Evolutionary conservation across 2,888 invertebrate species (phyloP), one percentile per base, ranked within the genome.

Genomic region (Machimus rusticus): DNA sequence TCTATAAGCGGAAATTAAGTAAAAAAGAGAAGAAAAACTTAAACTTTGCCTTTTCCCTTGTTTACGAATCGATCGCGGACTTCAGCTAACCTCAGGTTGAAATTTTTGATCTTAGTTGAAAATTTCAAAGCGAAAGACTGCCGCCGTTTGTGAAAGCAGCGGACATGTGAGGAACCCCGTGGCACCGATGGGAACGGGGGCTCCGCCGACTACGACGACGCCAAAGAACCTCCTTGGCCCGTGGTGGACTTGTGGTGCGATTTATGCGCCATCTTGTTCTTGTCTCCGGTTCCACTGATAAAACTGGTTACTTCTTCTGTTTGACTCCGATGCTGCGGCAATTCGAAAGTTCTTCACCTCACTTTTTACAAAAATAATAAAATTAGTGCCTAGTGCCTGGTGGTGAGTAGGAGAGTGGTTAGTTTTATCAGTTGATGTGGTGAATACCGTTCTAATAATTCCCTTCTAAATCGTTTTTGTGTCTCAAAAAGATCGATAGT

Each of bases 221-320:
- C 57, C 28, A 66, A 57, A 46, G 81, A 82, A 51, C 82, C 37
- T 82, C 82, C 57, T 82, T 34, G 82, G 82, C 39, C 82, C 6
- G 39, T 82, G 82, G 82, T 82, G 82, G 82, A 66, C 66, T 57
- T 55, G 31, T 55, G 79, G 79, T 28, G 81, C 43, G 37, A 39
- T 37, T 19, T 37, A 19, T 57, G 82, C 82, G 82, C 82, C 82
- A 82, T 82, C 82, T 82, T 82, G 82, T 82, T 82, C 82, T 82
- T 57, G 23, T 51, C 79, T 46, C 14, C 43, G 82, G 14, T 9
- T 66, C 57, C 57, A 82, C 43, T 19, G 19, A 51, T 37, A 66
- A 82, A 82, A 82, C 82, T 82, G 82, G 82, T 82, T 82, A 57
- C 76, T 82, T 66, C 66, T 34, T 31, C 43, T 46, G 14, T 16